phyloP scores from a whole-genome alignment of 2,797 vertebrate species.

The Lutra lutra region DNA sequence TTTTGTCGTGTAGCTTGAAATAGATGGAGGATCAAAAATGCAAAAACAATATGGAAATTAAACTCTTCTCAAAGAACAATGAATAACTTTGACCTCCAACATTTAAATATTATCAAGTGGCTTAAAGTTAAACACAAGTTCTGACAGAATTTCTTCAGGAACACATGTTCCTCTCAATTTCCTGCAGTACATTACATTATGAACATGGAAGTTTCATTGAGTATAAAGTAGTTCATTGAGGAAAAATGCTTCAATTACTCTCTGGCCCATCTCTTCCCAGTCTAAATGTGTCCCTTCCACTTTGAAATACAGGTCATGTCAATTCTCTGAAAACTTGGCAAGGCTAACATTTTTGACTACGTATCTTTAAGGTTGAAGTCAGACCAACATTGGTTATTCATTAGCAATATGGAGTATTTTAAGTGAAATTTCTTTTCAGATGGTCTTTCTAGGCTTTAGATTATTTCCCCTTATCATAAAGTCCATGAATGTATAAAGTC shows the following conservation, averaged over 20 bases:
- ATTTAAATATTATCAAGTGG: background rate
- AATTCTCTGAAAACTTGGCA: background rate
- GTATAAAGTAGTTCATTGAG: background rate
- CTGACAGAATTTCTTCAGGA: background rate
- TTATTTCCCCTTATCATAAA: background rate
- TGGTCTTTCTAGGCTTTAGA: background rate
- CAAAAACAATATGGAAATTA: background rate
- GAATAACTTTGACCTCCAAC: slow-evolving; percentile 30
- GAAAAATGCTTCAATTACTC: background rate
- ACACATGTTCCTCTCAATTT: background rate
- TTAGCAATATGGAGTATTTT: background rate
- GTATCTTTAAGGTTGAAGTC: background rate
- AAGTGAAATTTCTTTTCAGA: background rate
- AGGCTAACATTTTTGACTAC: background rate
- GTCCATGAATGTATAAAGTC: background rate
- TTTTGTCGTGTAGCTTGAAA: slow-evolving; percentile 27
- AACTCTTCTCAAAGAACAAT: background rate
- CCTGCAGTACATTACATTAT: background rate
- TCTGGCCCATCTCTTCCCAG: background rate
- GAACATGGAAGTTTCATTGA: background rate
- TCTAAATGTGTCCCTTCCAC: background rate
- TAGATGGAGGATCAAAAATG: slow-evolving; percentile 29
- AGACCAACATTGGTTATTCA: background rate
- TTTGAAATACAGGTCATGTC: background rate
- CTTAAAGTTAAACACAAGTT: background rate